These are phyloP conservation scores for Dysmachus trigonus DNA, from an alignment of 2,888 invertebrate species.

Conservation along the genomic window DNA sequence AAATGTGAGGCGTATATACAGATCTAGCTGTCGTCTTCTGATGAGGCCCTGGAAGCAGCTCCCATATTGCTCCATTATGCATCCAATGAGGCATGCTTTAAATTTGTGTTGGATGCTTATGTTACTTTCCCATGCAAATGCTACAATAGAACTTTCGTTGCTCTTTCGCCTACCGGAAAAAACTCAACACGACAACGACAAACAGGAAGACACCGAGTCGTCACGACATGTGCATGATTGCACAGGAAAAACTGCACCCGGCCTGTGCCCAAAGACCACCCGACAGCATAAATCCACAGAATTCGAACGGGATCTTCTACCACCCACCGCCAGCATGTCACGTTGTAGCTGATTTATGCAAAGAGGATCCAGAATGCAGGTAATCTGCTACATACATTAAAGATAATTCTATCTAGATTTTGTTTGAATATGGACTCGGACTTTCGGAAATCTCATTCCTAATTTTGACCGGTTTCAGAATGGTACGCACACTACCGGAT, in stretches of 20 bases:
- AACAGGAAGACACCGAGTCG: constrained; percentile 85
- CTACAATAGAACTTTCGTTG: constrained; percentile 11
- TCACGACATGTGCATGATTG: constrained; percentile 86
- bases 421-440: neutral
- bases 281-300: constrained; percentile 67
- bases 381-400: constrained; percentile 61
- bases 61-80: constrained; percentile 22
- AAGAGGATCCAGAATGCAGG: constrained; percentile 86
- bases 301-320: constrained; percentile 63
- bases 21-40: neutral
- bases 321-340: constrained; percentile 86
- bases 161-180: neutral
- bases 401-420: constrained; percentile 41
- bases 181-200: neutral
- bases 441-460: neutral
- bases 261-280: constrained; percentile 85
- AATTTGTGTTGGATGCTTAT: neutral
- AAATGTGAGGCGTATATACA: neutral
- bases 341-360: constrained; percentile 82
- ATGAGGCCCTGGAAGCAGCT: neutral
- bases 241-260: constrained; percentile 90
- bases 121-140: constrained; percentile 14
- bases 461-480: neutral
- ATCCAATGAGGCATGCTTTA: neutral
- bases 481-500: neutral